Percentiles rank a stretch among this genome's conserved stretches.
These are phyloP conservation scores for Festucalex cinctus DNA, from an alignment of 2,113 vertebrate genomes.

Conservation along the genomic window DNA sequence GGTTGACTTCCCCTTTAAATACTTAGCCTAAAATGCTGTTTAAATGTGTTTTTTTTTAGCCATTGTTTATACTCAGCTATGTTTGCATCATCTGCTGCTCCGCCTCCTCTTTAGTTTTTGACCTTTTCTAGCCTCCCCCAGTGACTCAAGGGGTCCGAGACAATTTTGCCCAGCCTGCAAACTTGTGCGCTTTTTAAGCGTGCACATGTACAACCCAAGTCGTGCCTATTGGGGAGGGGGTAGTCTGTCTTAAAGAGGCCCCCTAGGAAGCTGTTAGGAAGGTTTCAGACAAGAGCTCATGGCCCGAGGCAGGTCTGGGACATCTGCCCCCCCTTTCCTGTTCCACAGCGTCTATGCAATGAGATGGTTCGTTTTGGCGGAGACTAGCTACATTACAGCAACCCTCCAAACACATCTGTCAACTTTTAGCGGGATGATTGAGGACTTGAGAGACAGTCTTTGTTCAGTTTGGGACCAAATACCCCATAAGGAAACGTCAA, in stretches of 20 bases:
- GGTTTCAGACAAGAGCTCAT: constrained; percentile 46
- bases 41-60: too few species aligned
- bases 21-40: too few species aligned
- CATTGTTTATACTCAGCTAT: neutral
- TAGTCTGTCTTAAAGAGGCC: constrained; percentile 42
- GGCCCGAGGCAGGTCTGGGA: constrained; percentile 53
- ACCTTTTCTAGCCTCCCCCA: constrained; percentile 46
- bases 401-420: constrained; percentile 50
- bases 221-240: constrained; percentile 15
- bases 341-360: constrained; percentile 29
- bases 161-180: constrained; percentile 17
- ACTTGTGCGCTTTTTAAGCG: constrained; percentile 23
- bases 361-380: constrained; percentile 21
- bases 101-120: neutral
- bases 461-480: neutral
- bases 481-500: too few species aligned
- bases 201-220: constrained; percentile 39
- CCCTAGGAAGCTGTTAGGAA: constrained; percentile 57
- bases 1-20: too few species aligned
- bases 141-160: constrained; percentile 36
- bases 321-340: constrained; percentile 63
- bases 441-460: constrained; percentile 17
- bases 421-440: constrained; percentile 32
- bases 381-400: constrained; percentile 26
- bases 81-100: neutral